Conservation (phyloP, 2,888 invertebrate genomes). For the Eristalis tenax region DNA sequence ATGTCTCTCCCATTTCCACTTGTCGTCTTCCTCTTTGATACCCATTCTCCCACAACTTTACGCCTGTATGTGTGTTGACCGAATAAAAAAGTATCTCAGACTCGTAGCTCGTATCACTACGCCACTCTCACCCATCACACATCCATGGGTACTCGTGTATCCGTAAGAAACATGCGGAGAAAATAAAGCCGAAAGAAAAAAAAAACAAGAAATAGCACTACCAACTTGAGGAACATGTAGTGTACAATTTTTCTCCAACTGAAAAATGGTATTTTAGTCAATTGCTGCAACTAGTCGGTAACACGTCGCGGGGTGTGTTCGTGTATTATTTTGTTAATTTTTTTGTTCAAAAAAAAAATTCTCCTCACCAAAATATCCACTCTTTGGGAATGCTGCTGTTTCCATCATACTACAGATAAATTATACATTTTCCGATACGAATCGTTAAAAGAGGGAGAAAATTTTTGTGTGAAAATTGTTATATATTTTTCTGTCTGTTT, state of each 20-base stretch:
- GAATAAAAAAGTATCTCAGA: conserved; percentile 35
- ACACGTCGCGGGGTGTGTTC: conserved; percentile 56
- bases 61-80: background rate
- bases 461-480: conserved; percentile 8
- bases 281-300: conserved; percentile 65
- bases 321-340: conserved; percentile 54
- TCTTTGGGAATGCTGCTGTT: conserved; percentile 46
- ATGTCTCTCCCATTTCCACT: background rate
- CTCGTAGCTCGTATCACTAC: background rate
- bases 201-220: conserved; percentile 52
- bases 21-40: background rate
- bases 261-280: conserved; percentile 62
- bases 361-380: conserved; percentile 7
- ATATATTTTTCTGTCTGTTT: conserved; percentile 6
- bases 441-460: background rate
- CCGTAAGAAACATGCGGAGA: conserved; percentile 28
- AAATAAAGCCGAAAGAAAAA: conserved; percentile 47
- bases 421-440: conserved; percentile 48
- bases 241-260: conserved; percentile 55
- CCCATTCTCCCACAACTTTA: background rate
- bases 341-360: conserved; percentile 8
- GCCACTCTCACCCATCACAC: background rate
- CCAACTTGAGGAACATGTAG: conserved; percentile 36
- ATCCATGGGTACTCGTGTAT: background rate
- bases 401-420: conserved; percentile 37